Base-by-base conservation (phyloP, 2,797 vertebrate species). In the Hypotaenidia philippensis region DNA sequence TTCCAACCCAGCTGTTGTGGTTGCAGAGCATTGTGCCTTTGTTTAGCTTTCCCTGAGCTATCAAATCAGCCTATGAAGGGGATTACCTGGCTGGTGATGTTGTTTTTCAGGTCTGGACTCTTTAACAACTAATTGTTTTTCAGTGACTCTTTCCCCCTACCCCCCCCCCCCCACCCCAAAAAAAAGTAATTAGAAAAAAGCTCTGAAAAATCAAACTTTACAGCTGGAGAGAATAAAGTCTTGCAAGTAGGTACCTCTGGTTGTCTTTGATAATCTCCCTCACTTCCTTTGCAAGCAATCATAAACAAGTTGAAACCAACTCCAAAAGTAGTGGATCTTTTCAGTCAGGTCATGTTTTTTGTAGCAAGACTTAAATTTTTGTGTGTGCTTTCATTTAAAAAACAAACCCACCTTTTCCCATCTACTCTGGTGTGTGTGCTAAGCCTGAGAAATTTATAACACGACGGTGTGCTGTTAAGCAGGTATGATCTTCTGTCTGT, bases 1-100 rank as follows among this genome's bases (percentile, higher is more conserved):
- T 98, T 97, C 93, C 93, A 94, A 89, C 75, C 94, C 97, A 98
- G 97, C 97, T 98, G 97, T 97, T 96, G 94, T 92, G 71, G 93
- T 84, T 88, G 92, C 91, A 52, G 81, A 86, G 77, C 86, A 63
- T 15, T 83, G 89, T 61, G 91, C 83, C 94, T 97, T 97, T 97
- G 96, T 98, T 96, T 97, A 96, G 75, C 40, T 97, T 96, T 96
- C 94, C 89, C 92, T 38, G 83, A 95, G 90, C 97, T 93, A 95
- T 97, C 94, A 96, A 89, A 96, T 93, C 86, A 17, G 36, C 81
- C 97, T 90, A 89, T 96, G 97, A 98, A 98, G 95, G 91, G 96
- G 95, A 87, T 97, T 98, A 96, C 97, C 96, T 97, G 95, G 77
- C 87, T 83, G 82, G 84, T 69, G 69, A 81, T 81, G 87, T 93